These are phyloP conservation scores for Noctua comes DNA, from an alignment of 2,888 invertebrate species.

Conservation along the genomic window DNA sequence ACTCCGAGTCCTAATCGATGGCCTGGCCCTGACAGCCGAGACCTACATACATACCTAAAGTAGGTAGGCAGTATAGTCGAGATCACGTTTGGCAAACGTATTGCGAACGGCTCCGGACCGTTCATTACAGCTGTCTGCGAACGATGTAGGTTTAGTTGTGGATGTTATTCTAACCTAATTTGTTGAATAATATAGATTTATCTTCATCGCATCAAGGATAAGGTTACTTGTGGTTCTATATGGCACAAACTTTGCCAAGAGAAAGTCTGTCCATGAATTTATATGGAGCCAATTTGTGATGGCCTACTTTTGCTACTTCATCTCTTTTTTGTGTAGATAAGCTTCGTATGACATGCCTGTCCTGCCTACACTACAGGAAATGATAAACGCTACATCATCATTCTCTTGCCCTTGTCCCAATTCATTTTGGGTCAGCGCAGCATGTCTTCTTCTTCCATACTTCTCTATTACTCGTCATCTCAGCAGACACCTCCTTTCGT, in stretches of 20 bases:
- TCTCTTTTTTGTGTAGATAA: background rate
- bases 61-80: background rate
- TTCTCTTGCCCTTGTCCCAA: no score
- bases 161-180: conserved; percentile 25
- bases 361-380: background rate
- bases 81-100: conserved; percentile 52
- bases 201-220: background rate
- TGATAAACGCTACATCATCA: background rate
- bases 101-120: conserved; percentile 13
- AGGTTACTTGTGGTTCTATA: background rate
- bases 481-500: no score
- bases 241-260: background rate
- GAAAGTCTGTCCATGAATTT: background rate
- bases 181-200: conserved; percentile 28
- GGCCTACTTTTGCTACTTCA: background rate
- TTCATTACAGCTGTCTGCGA: conserved; percentile 30
- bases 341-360: background rate
- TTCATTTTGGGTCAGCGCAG: no score
- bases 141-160: conserved; percentile 15
- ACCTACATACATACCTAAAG: conserved; percentile 11
- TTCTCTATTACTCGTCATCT: no score
- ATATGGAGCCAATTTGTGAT: no score
- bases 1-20: conserved; percentile 37
- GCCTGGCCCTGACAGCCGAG: conserved; percentile 51
- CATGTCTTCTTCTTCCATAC: no score